Conservation (phyloP, 2,888 invertebrate genomes). For the Melanargia galathea region DNA sequence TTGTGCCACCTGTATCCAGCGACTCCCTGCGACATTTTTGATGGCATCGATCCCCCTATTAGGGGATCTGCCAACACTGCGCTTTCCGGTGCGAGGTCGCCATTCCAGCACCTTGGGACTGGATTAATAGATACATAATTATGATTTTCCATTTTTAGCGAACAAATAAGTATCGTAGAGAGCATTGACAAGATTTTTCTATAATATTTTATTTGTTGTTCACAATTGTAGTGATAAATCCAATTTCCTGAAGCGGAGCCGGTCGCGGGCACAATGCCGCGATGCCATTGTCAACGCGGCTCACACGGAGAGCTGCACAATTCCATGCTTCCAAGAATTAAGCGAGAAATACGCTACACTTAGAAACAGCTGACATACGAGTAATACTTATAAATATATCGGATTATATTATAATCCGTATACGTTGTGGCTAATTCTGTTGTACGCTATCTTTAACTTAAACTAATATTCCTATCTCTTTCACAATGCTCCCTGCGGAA, state of each 20-base stretch:
- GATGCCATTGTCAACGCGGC: slow-evolving; percentile 20
- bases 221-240: slow-evolving; percentile 28
- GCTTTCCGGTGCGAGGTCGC: no score
- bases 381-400: background rate
- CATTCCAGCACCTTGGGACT: no score
- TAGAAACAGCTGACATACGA: background rate
- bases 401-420: no score
- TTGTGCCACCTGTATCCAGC: no score
- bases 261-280: slow-evolving; percentile 28
- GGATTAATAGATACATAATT: no score
- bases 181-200: slow-evolving; percentile 12
- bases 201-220: slow-evolving; percentile 22
- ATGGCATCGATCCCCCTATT: no score
- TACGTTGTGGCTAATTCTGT: no score
- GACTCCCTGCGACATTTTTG: no score
- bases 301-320: slow-evolving; percentile 25
- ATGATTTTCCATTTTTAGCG: background rate
- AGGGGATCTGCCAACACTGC: no score
- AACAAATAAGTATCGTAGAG: background rate
- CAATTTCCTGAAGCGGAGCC: slow-evolving; percentile 33
- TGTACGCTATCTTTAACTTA: no score
- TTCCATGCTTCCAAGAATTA: slow-evolving; percentile 25
- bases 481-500: no score
- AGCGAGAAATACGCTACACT: slow-evolving; percentile 4
- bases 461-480: no score